Evolutionary conservation across 2,888 invertebrate species (phyloP).

Genomic region (Thecocarcelia acutangulata): DNA sequence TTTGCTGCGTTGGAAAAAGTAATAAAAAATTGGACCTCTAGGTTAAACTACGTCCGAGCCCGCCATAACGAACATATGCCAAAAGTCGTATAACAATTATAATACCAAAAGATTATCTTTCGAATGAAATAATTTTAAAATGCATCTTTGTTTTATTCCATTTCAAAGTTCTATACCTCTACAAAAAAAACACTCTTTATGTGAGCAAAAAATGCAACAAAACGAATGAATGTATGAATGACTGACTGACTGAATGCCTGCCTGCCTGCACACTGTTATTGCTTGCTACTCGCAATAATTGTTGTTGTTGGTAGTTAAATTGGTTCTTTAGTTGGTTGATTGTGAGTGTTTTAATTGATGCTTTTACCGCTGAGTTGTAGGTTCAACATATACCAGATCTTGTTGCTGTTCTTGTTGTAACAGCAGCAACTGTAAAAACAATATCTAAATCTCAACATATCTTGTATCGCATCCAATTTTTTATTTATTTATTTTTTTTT

Average conservation of each 20-base stretch:
- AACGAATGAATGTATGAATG: conserved; percentile 33
- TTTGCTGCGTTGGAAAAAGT: no score
- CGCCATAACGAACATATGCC: no score
- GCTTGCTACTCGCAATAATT: conserved; percentile 11
- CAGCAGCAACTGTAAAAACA: background rate
- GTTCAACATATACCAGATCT: conserved; percentile 47
- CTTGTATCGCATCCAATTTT: conserved; percentile 16
- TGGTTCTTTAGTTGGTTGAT: conserved; percentile 41
- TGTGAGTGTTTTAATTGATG: conserved; percentile 34
- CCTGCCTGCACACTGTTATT: background rate
- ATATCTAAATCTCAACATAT: background rate
- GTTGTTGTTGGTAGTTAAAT: conserved; percentile 28
- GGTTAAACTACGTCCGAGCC: no score
- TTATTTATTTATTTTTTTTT: background rate
- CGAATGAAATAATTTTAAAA: no score
- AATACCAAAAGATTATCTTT: no score
- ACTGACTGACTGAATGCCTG: conserved; percentile 26
- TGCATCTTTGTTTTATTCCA: no score
- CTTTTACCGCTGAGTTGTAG: conserved; percentile 17
- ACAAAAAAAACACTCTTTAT: background rate
- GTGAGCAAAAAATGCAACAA: no score
- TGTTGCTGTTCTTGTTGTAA: conserved; percentile 45
- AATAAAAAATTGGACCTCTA: no score
- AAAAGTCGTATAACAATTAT: no score
- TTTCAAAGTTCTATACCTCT: no score